A percentile compares a stretch with the other conserved stretches of the same genome.
Evolutionary conservation across 2,888 invertebrate species (phyloP).

Genomic region (Zaprionus obscuricornis): DNA sequence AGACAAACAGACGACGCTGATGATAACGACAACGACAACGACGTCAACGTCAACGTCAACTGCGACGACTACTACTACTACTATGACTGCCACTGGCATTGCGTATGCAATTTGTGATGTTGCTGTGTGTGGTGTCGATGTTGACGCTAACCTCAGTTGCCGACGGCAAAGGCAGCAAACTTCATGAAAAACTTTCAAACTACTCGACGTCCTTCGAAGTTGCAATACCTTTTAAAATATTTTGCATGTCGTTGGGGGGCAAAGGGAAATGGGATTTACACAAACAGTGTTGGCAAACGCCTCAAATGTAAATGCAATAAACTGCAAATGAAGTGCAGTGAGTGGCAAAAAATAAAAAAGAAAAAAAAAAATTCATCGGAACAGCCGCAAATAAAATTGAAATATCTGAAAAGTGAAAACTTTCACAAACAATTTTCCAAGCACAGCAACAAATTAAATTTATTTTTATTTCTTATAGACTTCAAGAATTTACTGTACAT

Average conservation of each 20-base stretch:
- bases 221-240: slow-evolving; percentile 43
- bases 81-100: no score
- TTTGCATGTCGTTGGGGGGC: slow-evolving; percentile 9
- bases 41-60: background rate
- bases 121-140: no score
- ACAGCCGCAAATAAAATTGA: background rate
- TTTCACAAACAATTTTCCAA: no score
- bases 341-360: background rate
- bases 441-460: no score
- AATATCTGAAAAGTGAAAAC: no score
- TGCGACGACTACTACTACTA: no score
- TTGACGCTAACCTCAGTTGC: no score
- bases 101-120: no score
- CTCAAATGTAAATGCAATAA: slow-evolving; percentile 15
- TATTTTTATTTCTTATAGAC: no score
- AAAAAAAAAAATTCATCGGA: background rate
- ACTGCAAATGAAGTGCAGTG: slow-evolving; percentile 8
- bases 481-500: no score
- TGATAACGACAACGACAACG: background rate
- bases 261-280: background rate
- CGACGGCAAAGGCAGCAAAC: slow-evolving; percentile 33
- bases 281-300: slow-evolving; percentile 27
- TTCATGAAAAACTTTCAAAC: slow-evolving; percentile 43
- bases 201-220: slow-evolving; percentile 58
- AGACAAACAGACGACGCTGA: slow-evolving; percentile 17